phyloP scores from a whole-genome alignment of 2,888 invertebrate species.

The Perizoma affinitatum region DNA sequence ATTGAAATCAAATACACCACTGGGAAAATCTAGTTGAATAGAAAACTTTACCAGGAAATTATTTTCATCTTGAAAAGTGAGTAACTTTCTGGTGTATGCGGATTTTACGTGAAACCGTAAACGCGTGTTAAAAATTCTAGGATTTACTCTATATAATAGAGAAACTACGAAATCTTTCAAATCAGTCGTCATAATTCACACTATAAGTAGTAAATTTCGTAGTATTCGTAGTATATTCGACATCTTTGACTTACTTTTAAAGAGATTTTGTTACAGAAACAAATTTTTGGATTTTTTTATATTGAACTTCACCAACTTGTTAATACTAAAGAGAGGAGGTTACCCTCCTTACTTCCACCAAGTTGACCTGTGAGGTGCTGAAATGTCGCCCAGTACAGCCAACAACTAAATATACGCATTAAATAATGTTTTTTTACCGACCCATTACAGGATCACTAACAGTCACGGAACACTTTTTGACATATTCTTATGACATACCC shows the following conservation, averaged over 20 bases:
- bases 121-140: slow-evolving; percentile 1
- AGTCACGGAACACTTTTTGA: too few species aligned
- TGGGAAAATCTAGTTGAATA: too few species aligned
- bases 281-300: neutral
- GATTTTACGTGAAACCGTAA: slow-evolving; percentile 10
- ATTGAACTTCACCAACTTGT: neutral
- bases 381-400: slow-evolving; percentile 18
- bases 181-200: too few species aligned
- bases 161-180: too few species aligned
- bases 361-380: slow-evolving; percentile 19
- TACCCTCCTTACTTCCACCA: slow-evolving; percentile 18
- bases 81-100: slow-evolving; percentile 6
- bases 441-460: too few species aligned
- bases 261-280: too few species aligned
- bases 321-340: slow-evolving; percentile 1
- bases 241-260: too few species aligned
- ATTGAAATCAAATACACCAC: too few species aligned
- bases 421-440: too few species aligned
- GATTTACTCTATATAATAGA: neutral
- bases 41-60: too few species aligned
- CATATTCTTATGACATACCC: too few species aligned
- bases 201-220: neutral
- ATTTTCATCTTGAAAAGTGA: neutral
- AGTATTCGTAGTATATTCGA: neutral
- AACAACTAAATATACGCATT: neutral